Conservation (phyloP, 2,113 vertebrate genomes). For the Cochlearius cochlearius region DNA sequence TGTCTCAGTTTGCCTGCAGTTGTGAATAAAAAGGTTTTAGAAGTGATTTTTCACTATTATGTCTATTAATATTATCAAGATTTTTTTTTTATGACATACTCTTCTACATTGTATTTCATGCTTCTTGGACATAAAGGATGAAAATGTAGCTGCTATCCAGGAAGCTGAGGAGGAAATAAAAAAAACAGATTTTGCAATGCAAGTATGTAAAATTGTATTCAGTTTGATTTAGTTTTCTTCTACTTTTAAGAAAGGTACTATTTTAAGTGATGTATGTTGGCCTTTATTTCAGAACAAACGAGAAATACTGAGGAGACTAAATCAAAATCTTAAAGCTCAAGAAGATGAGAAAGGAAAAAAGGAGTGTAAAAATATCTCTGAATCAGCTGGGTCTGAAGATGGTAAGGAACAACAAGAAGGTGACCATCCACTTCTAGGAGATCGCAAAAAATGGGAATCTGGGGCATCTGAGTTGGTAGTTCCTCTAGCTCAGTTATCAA, state of each 20-base stretch:
- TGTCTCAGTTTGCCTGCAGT: not conserved
- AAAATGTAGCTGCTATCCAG: slow-evolving; percentile 41
- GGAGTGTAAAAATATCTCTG: slow-evolving; percentile 2
- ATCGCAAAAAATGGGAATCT: slow-evolving; percentile 90
- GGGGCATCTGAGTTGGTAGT: slow-evolving; percentile 77
- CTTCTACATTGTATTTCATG: slow-evolving; percentile 19
- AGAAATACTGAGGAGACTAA: slow-evolving; percentile 90
- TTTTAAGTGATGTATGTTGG: not conserved
- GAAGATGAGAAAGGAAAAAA: slow-evolving; percentile 63
- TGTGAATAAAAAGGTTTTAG: not conserved
- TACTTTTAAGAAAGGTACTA: not conserved
- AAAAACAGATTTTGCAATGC: slow-evolving; percentile 65
- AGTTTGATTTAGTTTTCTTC: not conserved
- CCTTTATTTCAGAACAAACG: slow-evolving; percentile 83
- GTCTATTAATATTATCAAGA: not conserved
- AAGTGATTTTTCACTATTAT: not conserved
- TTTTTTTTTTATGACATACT: not conserved
- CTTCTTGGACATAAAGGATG: slow-evolving; percentile 63
- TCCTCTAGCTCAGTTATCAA: slow-evolving; percentile 78
- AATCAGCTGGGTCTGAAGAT: slow-evolving; percentile 29
- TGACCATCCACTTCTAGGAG: slow-evolving; percentile 65
- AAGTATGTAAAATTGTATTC: slow-evolving; percentile 67
- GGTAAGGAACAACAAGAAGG: slow-evolving; percentile 63
- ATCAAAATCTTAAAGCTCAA: slow-evolving; percentile 89
- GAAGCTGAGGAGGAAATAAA: slow-evolving; percentile 67